A percentile compares a stretch with the other conserved stretches of the same genome.
These are phyloP conservation scores for Himalopsyche phryganea DNA, from an alignment of 1,140 invertebrate species.

Conservation along the genomic window DNA sequence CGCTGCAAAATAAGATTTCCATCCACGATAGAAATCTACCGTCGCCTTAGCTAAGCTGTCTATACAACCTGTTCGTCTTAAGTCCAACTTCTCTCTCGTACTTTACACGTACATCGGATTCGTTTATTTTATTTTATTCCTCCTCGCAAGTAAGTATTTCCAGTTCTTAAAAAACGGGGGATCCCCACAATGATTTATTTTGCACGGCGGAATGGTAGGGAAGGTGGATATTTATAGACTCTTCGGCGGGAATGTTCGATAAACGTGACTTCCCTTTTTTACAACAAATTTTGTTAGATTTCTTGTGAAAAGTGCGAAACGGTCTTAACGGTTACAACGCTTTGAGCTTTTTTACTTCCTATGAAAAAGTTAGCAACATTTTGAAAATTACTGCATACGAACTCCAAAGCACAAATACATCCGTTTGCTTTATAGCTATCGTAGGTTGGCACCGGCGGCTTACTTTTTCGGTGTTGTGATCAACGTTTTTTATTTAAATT, in stretches of 20 bases:
- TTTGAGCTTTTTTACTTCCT: too few relatives aligned
- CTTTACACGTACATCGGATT: background rate
- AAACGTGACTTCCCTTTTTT: slow-evolving; percentile 11
- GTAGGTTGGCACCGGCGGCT: too few relatives aligned
- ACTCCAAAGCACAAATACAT: too few relatives aligned
- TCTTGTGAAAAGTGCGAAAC: slow-evolving; percentile 7
- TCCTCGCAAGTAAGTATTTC: background rate
- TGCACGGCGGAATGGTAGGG: background rate
- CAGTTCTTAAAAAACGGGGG: slow-evolving; percentile 4
- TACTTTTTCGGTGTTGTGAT: too few relatives aligned
- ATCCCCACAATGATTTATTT: slow-evolving; percentile 6
- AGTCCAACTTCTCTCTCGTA: background rate
- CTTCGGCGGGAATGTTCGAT: slow-evolving; percentile 5
- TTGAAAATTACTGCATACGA: too few relatives aligned
- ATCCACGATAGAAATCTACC: background rate
- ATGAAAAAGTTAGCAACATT: too few relatives aligned
- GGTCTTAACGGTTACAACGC: slow-evolving; percentile 5
- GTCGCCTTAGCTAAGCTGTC: slow-evolving; percentile 1
- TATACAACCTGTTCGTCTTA: slow-evolving; percentile 2
- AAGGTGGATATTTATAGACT: slow-evolving; percentile 9
- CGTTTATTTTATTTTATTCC: slow-evolving; percentile 4
- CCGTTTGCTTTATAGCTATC: too few relatives aligned
- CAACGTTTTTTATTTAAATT: too few relatives aligned
- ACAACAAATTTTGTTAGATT: slow-evolving; percentile 14
- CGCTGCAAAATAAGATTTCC: slow-evolving; percentile 3